These are phyloP conservation scores for Bruchidius siliquastri DNA, from an alignment of 2,888 invertebrate species.

Conservation along the genomic window DNA sequence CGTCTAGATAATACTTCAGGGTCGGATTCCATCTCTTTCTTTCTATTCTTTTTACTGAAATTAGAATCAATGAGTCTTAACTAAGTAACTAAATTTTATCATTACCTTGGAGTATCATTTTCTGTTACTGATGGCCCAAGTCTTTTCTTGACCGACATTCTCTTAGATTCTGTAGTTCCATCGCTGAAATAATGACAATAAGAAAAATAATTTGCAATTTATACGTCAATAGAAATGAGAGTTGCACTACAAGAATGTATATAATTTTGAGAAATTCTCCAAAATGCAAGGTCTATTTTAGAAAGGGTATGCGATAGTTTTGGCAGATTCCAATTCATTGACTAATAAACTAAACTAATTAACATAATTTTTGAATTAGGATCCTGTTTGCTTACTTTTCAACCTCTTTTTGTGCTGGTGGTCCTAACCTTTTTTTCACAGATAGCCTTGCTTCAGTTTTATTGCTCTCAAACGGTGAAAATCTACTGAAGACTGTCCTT, in stretches of 20 bases:
- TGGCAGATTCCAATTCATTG: too few species aligned
- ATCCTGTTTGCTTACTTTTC: neutral
- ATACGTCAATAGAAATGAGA: too few species aligned
- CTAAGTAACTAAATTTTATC: neutral
- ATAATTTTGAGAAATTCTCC: too few species aligned
- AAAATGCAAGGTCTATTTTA: too few species aligned
- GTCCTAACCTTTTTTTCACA: conserved; percentile 16
- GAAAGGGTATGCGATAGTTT: too few species aligned
- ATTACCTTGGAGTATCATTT: conserved; percentile 12
- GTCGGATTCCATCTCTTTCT: conserved; percentile 60
- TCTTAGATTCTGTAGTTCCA: neutral
- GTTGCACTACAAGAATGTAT: too few species aligned
- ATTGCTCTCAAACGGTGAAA: neutral
- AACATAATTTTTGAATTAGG: too few species aligned
- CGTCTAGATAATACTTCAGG: conserved; percentile 65
- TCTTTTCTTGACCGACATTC: conserved; percentile 12
- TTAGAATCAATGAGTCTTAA: neutral
- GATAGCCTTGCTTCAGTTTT: conserved; percentile 6
- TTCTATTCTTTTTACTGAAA: conserved; percentile 16
- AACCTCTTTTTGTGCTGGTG: conserved; percentile 5
- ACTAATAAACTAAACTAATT: too few species aligned
- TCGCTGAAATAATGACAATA: neutral
- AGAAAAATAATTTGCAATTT: too few species aligned
- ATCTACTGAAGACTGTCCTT: neutral
- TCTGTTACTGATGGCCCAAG: conserved; percentile 8